Conservation (phyloP, 2,113 vertebrate species). For the Proterorhinus semilunaris region DNA sequence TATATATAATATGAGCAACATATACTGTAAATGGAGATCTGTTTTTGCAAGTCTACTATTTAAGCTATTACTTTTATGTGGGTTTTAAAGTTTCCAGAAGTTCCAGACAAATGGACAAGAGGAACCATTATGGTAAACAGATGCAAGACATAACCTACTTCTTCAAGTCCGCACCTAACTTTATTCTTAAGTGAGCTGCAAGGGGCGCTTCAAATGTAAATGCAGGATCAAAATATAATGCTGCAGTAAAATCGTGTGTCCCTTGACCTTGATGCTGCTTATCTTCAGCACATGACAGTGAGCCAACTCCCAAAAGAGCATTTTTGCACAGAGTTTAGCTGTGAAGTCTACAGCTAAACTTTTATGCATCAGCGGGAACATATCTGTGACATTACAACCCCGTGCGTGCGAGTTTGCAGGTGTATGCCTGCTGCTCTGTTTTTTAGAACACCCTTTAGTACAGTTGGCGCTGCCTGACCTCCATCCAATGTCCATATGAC, state of each 20-base stretch:
- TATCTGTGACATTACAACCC: conserved; percentile 13
- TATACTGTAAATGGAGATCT: too few relatives aligned
- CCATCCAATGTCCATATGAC: conserved; percentile 51
- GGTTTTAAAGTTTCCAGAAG: conserved; percentile 51
- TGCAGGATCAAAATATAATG: conserved; percentile 39
- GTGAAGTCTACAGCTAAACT: conserved; percentile 7
- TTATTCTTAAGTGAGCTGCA: conserved; percentile 41
- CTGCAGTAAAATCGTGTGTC: conserved; percentile 26
- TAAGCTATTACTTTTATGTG: conserved; percentile 1
- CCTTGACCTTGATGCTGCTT: conserved; percentile 33
- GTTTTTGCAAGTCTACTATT: too few relatives aligned
- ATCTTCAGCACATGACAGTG: conserved; percentile 42
- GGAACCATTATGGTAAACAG: conserved; percentile 63
- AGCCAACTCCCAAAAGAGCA: conserved; percentile 46
- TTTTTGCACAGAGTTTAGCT: conserved; percentile 6
- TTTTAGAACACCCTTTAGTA: conserved; percentile 43
- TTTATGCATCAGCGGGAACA: conserved; percentile 1
- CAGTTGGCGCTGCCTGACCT: conserved; percentile 51
- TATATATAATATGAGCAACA: too few relatives aligned
- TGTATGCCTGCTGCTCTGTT: conserved; percentile 12
- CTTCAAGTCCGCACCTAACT: conserved; percentile 50
- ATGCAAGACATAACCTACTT: conserved; percentile 73
- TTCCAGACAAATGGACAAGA: conserved; percentile 44
- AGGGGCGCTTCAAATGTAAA: conserved; percentile 48
- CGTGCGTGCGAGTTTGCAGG: conserved; percentile 16